These are phyloP conservation scores for Cavia aperea DNA, from an alignment of 2,113 vertebrate species.

Conservation along the genomic window DNA sequence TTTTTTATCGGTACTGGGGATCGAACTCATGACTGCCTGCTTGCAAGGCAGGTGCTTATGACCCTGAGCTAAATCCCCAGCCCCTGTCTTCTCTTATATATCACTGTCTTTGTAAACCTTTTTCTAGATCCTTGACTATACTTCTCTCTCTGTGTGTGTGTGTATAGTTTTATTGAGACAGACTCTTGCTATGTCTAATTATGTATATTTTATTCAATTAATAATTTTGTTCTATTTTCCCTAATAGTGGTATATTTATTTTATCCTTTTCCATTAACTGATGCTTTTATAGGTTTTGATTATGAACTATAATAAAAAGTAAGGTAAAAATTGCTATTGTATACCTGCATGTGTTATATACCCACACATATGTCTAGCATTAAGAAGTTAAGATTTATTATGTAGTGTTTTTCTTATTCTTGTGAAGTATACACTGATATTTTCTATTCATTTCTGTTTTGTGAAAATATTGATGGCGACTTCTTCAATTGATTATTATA, in stretches of 20 bases:
- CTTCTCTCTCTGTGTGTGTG: background rate
- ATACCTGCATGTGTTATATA: background rate
- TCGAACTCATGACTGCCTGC: too few relatives aligned
- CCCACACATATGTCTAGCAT: background rate
- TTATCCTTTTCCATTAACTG: constrained; percentile 10
- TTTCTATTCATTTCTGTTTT: constrained; percentile 31
- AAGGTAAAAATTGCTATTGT: background rate
- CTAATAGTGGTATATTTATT: constrained; percentile 6
- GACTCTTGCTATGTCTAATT: background rate
- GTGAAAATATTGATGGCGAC: background rate
- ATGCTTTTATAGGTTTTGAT: constrained; percentile 34
- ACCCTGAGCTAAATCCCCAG: too few relatives aligned
- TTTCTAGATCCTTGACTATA: constrained; percentile 19
- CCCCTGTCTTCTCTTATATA: background rate
- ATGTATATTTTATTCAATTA: constrained; percentile 26
- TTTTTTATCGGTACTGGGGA: too few relatives aligned
- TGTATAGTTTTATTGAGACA: too few relatives aligned
- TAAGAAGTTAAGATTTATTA: constrained; percentile 6
- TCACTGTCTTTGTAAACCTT: background rate
- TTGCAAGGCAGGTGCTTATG: too few relatives aligned
- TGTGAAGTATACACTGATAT: background rate
- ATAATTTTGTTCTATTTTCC: background rate
- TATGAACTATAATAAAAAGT: background rate
- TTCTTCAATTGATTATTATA: background rate
- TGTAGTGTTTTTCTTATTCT: background rate